A percentile compares a stretch with the other conserved stretches of the same genome.
Conservation (phyloP, 2,888 invertebrate genomes). For the Anaspis maculata region DNA sequence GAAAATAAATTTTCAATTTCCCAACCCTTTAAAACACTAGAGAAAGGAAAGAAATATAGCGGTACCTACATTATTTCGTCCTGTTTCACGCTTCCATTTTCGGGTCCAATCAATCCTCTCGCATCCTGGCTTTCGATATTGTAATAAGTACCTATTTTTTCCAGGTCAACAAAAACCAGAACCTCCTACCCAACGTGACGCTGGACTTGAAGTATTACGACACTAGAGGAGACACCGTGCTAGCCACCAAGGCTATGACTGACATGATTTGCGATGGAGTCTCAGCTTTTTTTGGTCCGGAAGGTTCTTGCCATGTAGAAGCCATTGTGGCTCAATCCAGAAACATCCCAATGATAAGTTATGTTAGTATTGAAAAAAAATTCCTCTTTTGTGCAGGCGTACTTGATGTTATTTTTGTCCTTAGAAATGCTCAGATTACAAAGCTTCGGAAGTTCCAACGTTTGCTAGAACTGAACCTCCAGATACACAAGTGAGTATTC, state of each 20-base stretch:
- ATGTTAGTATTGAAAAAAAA: slow-evolving; percentile 59
- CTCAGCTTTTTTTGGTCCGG: slow-evolving; percentile 91
- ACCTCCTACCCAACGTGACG: slow-evolving; percentile 64
- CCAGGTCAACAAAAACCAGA: slow-evolving; percentile 52
- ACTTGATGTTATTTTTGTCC: too few species aligned
- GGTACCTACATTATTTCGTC: too few species aligned
- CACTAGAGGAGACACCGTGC: slow-evolving; percentile 76
- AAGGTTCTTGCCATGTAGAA: slow-evolving; percentile 89
- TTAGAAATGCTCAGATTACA: slow-evolving; percentile 91
- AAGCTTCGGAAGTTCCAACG: slow-evolving; percentile 78
- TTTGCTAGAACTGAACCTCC: slow-evolving; percentile 93
- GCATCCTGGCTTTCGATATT: too few species aligned
- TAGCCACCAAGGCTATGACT: slow-evolving; percentile 74
- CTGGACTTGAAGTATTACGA: slow-evolving; percentile 72
- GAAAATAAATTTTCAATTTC: too few species aligned
- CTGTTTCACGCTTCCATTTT: too few species aligned
- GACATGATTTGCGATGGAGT: slow-evolving; percentile 88
- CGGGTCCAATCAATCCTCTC: too few species aligned
- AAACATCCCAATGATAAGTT: slow-evolving; percentile 95
- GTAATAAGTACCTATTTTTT: too few species aligned
- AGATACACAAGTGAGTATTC: slow-evolving; percentile 69
- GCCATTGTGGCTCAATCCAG: slow-evolving; percentile 88
- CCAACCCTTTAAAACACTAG: too few species aligned
- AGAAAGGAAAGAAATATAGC: too few species aligned
- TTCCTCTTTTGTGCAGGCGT: too few species aligned